Evolutionary conservation across 1,140 invertebrate species (phyloP).

Genomic region (Nebria ingens): DNA sequence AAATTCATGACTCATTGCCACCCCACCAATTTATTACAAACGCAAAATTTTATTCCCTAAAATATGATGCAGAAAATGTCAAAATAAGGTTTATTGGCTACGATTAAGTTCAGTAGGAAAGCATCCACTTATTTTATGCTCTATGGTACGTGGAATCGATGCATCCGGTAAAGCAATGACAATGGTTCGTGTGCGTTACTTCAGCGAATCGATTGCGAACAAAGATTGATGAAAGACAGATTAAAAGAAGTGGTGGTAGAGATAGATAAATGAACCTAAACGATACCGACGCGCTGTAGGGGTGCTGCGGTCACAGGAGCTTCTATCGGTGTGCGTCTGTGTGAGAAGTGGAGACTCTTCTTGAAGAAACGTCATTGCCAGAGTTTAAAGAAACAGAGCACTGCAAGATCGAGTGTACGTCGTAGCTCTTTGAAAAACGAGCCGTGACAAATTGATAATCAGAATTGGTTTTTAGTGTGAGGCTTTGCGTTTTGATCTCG

Average conservation of each 20-base stretch:
- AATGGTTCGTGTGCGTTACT: conserved; percentile 1
- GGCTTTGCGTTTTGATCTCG: too few relatives aligned
- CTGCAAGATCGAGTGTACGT: not conserved
- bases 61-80: too few relatives aligned
- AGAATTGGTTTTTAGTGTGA: conserved; percentile 3
- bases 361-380: conserved; percentile 1
- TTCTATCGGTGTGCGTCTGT: not conserved
- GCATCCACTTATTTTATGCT: too few relatives aligned
- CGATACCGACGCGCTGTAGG: not conserved
- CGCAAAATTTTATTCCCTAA: too few relatives aligned
- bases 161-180: not conserved
- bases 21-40: too few relatives aligned
- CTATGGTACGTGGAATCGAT: conserved; percentile 1
- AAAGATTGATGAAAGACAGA: conserved; percentile 7
- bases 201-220: conserved; percentile 1
- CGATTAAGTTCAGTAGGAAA: too few relatives aligned
- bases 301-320: not conserved
- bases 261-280: conserved; percentile 7
- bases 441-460: conserved; percentile 1
- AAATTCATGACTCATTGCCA: too few relatives aligned
- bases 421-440: not conserved
- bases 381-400: conserved; percentile 7
- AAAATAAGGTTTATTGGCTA: too few relatives aligned
- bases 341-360: not conserved
- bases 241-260: conserved; percentile 5